Base-by-base conservation (phyloP, 1,140 invertebrate genomes). In the Helicoverpa zea region DNA sequence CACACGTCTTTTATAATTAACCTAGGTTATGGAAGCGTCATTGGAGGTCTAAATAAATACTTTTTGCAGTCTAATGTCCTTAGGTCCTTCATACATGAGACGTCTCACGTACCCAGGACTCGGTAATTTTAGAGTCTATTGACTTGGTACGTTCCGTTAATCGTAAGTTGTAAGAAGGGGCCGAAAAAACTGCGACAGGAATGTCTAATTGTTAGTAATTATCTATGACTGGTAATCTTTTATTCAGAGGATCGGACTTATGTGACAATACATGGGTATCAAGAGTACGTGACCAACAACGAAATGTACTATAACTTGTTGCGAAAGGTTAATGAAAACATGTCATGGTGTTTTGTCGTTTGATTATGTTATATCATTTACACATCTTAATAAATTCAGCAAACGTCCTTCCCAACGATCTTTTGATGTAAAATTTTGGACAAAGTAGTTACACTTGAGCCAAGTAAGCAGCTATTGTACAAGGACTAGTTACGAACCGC, bases 1-100 rank as follows among this genome's bases (percentile, higher is more conserved):
- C 61, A 83, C 83, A 83, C 80, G 84, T 87, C 80, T 82, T 81
- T 84, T 84, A 79, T 88, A 90, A 88, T 85, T 88, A 73, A 79
- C 76, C 51, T 63, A 54, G 49, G 63, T 61, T 66, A 35, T 81
- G 43, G 68, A 78, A 81, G 77, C 75, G 79, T 81, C 81, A 83
- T 73, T 70, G 81, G 80, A 72, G 79, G 73, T 70, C 58, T 56
- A 23, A 72, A 73, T 82, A 74, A 61, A 54, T 29, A 52, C 14
- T 75, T 74, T 66, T 74, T 74, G 63, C 11, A 16, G n/a, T 56
- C 18, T 54, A 29, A 56, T 52, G 35, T 70, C 59, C 61, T 73
- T 35, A 58, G n/a, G 52, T 2, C 13, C 61, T 9, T 16, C n/a
- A 16, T 18, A 35, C n/a, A 63, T 29, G 29, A 59, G 10, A 16